A percentile compares a stretch with the other conserved stretches of the same genome.
Evolutionary conservation across 2,888 invertebrate genomes (phyloP).

Genomic region (Heliconius sara): DNA sequence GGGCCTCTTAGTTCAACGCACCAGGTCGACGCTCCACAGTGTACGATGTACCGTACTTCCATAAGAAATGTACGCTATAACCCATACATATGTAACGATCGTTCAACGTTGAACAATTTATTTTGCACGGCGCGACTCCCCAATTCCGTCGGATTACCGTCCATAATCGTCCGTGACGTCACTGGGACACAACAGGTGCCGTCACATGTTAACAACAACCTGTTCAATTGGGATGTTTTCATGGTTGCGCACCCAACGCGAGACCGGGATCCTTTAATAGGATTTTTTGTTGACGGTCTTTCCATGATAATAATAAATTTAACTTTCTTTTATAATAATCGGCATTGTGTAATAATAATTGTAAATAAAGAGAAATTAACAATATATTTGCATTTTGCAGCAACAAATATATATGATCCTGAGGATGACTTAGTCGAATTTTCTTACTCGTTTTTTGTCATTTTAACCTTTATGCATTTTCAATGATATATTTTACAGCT

Average conservation of each 20-base stretch:
- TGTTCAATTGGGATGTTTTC: constrained; percentile 33
- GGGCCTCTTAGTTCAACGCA: constrained; percentile 77
- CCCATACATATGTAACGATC: constrained; percentile 67
- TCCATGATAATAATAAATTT: background rate
- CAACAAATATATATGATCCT: background rate
- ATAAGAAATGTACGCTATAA: constrained; percentile 76
- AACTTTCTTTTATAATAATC: background rate
- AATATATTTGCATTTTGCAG: background rate
- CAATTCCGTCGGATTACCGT: constrained; percentile 59
- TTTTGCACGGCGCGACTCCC: constrained; percentile 41
- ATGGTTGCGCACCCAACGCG: constrained; percentile 3
- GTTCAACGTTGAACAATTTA: constrained; percentile 40
- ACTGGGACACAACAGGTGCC: constrained; percentile 76
- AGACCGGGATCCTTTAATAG: background rate
- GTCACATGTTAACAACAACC: constrained; percentile 62
- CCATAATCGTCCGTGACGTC: constrained; percentile 73
- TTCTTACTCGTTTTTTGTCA: constrained; percentile 8
- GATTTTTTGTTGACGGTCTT: background rate
- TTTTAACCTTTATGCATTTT: constrained; percentile 8
- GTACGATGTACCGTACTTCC: constrained; percentile 78
- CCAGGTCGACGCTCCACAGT: constrained; percentile 77
- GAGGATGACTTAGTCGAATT: background rate
- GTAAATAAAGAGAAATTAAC: background rate
- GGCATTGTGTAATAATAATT: background rate
- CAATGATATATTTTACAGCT: background rate